Base-by-base conservation (phyloP, 1,140 invertebrate species). In the Drosophila ambigua region DNA sequence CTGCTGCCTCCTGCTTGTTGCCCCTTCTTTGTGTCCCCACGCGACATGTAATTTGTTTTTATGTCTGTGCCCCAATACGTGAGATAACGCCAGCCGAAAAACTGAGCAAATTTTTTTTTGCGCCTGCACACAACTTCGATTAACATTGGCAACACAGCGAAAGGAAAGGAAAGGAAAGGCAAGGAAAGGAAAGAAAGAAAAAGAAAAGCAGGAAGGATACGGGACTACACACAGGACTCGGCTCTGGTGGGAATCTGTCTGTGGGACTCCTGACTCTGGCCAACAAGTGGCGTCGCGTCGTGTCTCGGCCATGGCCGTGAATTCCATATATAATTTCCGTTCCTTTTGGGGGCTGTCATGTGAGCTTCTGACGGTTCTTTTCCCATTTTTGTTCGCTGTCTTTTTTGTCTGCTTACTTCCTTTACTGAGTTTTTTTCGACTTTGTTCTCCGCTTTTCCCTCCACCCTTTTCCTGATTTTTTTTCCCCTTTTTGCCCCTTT, bases 1-100 rank as follows among this genome's bases (percentile, higher is more conserved):
- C 26, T 28, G 6, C 5, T 28, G 6, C 0, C 26, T 7, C 26
- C 7, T 28, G 31, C 9, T 35, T 35, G 31, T 35, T 9, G 31
- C 31, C 31, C 24, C 23, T 44, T 28, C 28, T 9, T 31, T 31
- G 31, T 31, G 31, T 8, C 62, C 54, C 26, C 48, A 60, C 41
- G 49, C 48, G 45, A 69, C 74, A 80, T 87, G 81, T 85, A 85
- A 85, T 85, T 85, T 85, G 81, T 85, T 85, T 85, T 85, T 85
- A 87, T 85, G 81, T 85, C 81, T 85, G 35, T 39, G 82, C 78
- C 77, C 77, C 76, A 72, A 80, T 87, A 85, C 82, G 82, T 85
- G 82, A 87, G 82, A 85, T 85, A 85, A 87, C 78, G 82, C 82
- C 74, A 68, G 3, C 9, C 31, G 31, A 35, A 54, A 81, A 66